Evolutionary conservation across 2,113 vertebrate genomes (phyloP).

Genomic region (Peromyscus maniculatus): DNA sequence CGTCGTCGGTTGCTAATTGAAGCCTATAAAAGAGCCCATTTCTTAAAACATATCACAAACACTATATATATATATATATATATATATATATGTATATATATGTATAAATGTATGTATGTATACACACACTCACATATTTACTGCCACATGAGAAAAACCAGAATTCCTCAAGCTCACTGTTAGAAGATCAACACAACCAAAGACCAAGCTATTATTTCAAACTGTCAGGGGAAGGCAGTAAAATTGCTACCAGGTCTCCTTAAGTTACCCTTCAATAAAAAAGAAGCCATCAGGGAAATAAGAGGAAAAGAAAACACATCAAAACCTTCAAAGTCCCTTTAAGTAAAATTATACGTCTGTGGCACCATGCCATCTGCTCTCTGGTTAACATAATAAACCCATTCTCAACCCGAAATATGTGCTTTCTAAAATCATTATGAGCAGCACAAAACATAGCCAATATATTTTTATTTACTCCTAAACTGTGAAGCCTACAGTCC

Average conservation of each 20-base stretch:
- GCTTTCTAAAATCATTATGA: slow-evolving; percentile 82
- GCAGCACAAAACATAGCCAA: slow-evolving; percentile 82
- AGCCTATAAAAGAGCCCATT: slow-evolving; percentile 78
- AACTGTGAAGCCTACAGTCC: slow-evolving; percentile 77
- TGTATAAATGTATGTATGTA: too few species aligned
- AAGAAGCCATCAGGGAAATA: slow-evolving; percentile 90
- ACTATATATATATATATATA: slow-evolving; percentile 37
- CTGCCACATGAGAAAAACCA: slow-evolving; percentile 87
- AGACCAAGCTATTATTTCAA: slow-evolving; percentile 89
- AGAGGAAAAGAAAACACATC: slow-evolving; percentile 88
- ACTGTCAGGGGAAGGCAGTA: slow-evolving; percentile 89
- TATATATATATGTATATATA: too few species aligned
- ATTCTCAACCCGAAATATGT: slow-evolving; percentile 83
- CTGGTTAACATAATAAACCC: slow-evolving; percentile 86
- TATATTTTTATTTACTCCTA: slow-evolving; percentile 78
- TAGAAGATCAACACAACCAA: slow-evolving; percentile 87
- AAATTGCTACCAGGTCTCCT: slow-evolving; percentile 92
- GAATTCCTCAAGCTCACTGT: slow-evolving; percentile 85
- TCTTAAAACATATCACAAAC: slow-evolving; percentile 82
- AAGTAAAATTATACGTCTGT: slow-evolving; percentile 88
- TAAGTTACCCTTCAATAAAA: slow-evolving; percentile 91
- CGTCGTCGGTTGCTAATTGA: slow-evolving; percentile 84
- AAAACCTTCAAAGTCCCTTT: slow-evolving; percentile 88
- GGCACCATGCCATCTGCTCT: slow-evolving; percentile 87
- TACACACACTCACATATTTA: slow-evolving; percentile 47